Evolutionary conservation across 2,113 vertebrate genomes (phyloP).

Genomic region (Elanoides forficatus): DNA sequence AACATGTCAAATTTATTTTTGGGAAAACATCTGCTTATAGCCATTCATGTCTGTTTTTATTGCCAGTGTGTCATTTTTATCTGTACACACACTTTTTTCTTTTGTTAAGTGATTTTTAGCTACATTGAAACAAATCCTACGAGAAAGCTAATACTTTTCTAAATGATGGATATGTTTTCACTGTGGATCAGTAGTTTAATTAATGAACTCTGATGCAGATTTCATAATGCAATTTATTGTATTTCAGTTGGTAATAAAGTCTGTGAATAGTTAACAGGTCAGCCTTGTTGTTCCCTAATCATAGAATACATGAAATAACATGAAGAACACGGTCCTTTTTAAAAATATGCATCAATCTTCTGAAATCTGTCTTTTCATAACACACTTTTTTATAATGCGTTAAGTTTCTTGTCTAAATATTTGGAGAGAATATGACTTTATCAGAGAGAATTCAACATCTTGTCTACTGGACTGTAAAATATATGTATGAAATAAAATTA

Average conservation of each 20-base stretch:
- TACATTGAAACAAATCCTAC: conserved; percentile 60
- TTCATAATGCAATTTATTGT: conserved; percentile 32
- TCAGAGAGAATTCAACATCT: conserved; percentile 81
- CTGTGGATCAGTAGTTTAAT: conserved; percentile 35
- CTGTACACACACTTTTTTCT: conserved; percentile 7
- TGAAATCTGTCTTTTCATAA: conserved; percentile 68
- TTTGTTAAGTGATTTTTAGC: neutral
- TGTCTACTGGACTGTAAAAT: conserved; percentile 88
- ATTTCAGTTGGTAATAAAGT: conserved; percentile 45
- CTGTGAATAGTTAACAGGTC: conserved; percentile 53
- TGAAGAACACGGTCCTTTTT: conserved; percentile 13
- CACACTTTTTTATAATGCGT: conserved; percentile 68
- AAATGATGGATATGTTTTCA: conserved; percentile 69
- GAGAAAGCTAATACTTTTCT: conserved; percentile 63
- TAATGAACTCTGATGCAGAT: conserved; percentile 13
- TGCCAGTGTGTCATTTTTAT: conserved; percentile 18
- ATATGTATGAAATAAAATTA: conserved; percentile 89
- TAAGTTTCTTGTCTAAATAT: conserved; percentile 73
- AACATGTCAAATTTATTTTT: neutral
- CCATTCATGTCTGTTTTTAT: conserved; percentile 13
- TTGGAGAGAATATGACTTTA: conserved; percentile 90
- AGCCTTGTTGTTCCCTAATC: conserved; percentile 41
- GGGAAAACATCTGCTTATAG: conserved; percentile 13
- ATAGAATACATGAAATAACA: neutral
- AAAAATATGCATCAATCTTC: conserved; percentile 54